A percentile compares a stretch with the other conserved stretches of the same genome.
Conservation (phyloP, 2,113 vertebrate species). For the Halcyon malimbica region DNA sequence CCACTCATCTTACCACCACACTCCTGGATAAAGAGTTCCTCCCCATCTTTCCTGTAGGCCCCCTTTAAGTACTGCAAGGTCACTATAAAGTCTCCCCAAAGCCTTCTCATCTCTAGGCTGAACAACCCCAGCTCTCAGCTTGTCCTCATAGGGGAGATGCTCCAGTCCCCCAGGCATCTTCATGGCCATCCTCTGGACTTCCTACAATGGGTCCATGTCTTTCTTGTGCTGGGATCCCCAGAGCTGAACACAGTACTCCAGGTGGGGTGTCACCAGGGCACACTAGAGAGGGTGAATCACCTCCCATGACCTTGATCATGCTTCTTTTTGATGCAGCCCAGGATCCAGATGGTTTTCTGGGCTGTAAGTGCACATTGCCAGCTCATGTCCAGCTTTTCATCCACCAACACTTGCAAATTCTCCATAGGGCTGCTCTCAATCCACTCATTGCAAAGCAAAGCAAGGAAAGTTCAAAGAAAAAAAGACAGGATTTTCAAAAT, state of each 20-base stretch:
- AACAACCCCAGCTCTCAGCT: not conserved
- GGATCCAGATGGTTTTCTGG: too few species aligned
- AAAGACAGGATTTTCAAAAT: not conserved
- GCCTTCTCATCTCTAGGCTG: not conserved
- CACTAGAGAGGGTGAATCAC: too few species aligned
- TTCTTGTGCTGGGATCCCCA: not conserved
- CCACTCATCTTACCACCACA: too few species aligned
- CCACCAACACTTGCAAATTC: not conserved
- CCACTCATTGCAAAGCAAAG: not conserved
- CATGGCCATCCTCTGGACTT: not conserved
- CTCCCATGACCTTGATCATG: too few species aligned
- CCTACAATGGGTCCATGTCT: not conserved
- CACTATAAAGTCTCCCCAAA: not conserved
- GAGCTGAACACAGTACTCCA: too few species aligned
- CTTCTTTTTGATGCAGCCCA: too few species aligned
- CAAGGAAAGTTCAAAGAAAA: not conserved
- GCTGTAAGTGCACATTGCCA: not conserved
- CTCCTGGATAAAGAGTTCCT: too few species aligned
- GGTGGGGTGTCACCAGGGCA: too few species aligned
- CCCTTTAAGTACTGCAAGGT: too few species aligned
- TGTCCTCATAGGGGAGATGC: not conserved
- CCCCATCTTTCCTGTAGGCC: too few species aligned
- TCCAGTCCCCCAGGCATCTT: not conserved
- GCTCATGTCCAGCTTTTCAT: not conserved
- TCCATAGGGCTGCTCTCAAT: not conserved